Evolutionary conservation across 2,797 vertebrate species (phyloP).

Genomic region (Notolepis coatsorum): DNA sequence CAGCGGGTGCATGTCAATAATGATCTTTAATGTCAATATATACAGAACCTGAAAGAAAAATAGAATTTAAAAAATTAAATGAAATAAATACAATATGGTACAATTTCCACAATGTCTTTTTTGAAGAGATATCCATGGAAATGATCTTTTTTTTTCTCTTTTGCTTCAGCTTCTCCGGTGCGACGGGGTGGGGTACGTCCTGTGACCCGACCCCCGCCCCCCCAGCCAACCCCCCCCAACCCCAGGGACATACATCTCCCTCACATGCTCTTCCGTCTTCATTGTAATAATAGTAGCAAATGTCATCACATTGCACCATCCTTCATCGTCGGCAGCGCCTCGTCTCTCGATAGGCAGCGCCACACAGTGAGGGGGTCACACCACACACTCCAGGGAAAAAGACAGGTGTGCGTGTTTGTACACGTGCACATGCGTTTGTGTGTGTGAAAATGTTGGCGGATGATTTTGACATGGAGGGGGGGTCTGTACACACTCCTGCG

Average conservation of each 20-base stretch:
- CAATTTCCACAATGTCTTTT: slow-evolving; percentile 92
- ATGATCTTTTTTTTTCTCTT: slow-evolving; percentile 48
- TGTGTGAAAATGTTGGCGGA: slow-evolving; percentile 59
- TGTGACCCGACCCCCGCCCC: slow-evolving; percentile 52
- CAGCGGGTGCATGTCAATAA: slow-evolving; percentile 80
- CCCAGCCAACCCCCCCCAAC: slow-evolving; percentile 24
- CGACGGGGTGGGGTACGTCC: slow-evolving; percentile 47
- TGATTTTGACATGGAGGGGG: slow-evolving; percentile 41
- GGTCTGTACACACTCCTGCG: slow-evolving; percentile 13
- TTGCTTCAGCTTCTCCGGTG: slow-evolving; percentile 71
- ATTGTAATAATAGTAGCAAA: slow-evolving; percentile 1
- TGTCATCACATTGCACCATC: slow-evolving; percentile 46
- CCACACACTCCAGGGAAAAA: slow-evolving; percentile 37
- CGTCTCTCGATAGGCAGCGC: slow-evolving; percentile 61
- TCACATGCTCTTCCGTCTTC: slow-evolving; percentile 70
- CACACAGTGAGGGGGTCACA: slow-evolving; percentile 60
- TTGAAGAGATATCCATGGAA: slow-evolving; percentile 83
- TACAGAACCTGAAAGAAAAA: slow-evolving; percentile 95
- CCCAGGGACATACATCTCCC: slow-evolving; percentile 67
- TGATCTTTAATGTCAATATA: slow-evolving; percentile 96
- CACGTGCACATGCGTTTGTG: slow-evolving; percentile 67
- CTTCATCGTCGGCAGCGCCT: slow-evolving; percentile 58
- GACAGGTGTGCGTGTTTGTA: slow-evolving; percentile 32
- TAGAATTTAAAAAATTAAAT: slow-evolving; percentile 93
- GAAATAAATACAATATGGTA: slow-evolving; percentile 98